phyloP scores from a whole-genome alignment of 2,113 vertebrate species.

The Daboia siamensis region DNA sequence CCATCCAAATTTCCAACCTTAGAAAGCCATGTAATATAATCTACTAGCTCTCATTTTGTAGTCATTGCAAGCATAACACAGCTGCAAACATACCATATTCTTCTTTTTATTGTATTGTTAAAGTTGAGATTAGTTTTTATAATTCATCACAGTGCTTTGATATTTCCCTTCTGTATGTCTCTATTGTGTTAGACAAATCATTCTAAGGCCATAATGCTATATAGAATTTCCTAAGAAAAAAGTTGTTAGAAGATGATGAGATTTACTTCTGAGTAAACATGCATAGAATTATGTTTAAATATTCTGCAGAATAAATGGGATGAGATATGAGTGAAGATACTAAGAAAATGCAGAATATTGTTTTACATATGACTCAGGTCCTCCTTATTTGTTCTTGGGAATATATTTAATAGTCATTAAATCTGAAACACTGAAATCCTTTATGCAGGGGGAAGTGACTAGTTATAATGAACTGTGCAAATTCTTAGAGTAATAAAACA shows the following conservation, averaged over 20 bases:
- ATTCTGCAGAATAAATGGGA: constrained; percentile 46
- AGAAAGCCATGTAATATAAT: constrained; percentile 74
- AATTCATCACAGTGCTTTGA: constrained; percentile 46
- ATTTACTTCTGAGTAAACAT: not conserved
- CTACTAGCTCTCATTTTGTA: constrained; percentile 69
- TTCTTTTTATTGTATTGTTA: not conserved
- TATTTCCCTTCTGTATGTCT: constrained; percentile 40
- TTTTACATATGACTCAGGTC: constrained; percentile 58
- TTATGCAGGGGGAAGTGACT: constrained; percentile 54
- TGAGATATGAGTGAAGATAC: constrained; percentile 42
- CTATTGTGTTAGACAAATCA: constrained; percentile 38
- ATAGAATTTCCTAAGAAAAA: not conserved
- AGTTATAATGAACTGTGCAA: constrained; percentile 50
- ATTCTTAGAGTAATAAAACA: constrained; percentile 51
- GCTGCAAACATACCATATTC: constrained; percentile 55
- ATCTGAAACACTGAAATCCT: constrained; percentile 60
- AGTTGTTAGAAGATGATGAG: not conserved
- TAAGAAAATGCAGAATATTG: constrained; percentile 51
- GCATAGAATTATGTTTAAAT: constrained; percentile 41
- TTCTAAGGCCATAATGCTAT: not conserved
- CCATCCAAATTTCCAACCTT: constrained; percentile 77
- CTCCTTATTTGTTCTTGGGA: constrained; percentile 68
- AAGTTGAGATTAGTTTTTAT: constrained; percentile 67
- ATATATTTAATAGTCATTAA: constrained; percentile 61
- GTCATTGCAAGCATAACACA: constrained; percentile 51